Evolutionary conservation across 2,797 vertebrate species (phyloP).

Genomic region (Esox masquinongy): DNA sequence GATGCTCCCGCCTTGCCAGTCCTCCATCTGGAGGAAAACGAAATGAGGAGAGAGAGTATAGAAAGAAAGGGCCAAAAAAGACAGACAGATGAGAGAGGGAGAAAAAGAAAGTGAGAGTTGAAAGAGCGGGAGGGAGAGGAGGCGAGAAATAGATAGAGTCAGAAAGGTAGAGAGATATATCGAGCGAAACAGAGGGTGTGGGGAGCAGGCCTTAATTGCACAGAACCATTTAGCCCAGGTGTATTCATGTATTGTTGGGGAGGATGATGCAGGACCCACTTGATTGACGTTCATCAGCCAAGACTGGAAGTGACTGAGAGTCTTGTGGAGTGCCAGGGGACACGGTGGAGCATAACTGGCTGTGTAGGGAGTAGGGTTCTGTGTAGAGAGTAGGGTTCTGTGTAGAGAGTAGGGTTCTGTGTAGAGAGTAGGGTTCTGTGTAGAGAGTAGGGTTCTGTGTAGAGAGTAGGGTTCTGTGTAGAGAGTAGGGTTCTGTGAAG

Average conservation of each 20-base stretch:
- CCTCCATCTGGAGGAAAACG: constrained; percentile 80
- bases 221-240: constrained; percentile 16
- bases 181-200: neutral
- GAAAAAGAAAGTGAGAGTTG: constrained; percentile 44
- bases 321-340: neutral
- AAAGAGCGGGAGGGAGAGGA: constrained; percentile 13
- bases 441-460: too few relatives aligned
- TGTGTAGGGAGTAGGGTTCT: too few relatives aligned
- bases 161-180: neutral
- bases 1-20: constrained; percentile 79
- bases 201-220: constrained; percentile 8
- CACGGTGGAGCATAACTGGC: neutral
- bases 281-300: constrained; percentile 24
- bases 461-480: too few relatives aligned
- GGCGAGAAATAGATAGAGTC: constrained; percentile 53
- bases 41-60: constrained; percentile 24
- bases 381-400: too few relatives aligned
- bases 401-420: too few relatives aligned
- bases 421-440: too few relatives aligned
- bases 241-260: constrained; percentile 39
- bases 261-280: constrained; percentile 9
- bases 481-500: too few relatives aligned
- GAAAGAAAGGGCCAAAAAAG: constrained; percentile 33
- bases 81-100: constrained; percentile 57
- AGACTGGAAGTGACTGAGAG: constrained; percentile 23